phyloP scores from a whole-genome alignment of 2,888 invertebrate species.

The Melangyna quadrimaculata region DNA sequence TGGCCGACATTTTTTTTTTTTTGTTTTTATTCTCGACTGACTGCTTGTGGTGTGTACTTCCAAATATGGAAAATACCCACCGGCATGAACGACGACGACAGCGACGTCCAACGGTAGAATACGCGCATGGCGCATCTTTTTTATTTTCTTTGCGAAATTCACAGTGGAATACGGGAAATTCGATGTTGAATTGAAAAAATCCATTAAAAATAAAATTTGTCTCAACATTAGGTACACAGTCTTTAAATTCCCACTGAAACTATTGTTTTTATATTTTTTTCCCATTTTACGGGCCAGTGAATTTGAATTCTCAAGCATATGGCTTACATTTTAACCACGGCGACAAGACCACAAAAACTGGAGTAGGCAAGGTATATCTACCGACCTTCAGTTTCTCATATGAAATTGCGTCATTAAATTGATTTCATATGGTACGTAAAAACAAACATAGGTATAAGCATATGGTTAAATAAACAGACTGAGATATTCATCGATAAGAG shows the following conservation, averaged over 20 bases:
- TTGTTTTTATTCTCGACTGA: background rate
- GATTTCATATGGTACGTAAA: background rate
- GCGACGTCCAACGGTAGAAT: background rate
- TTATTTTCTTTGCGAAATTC: background rate
- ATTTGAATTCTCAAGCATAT: constrained; percentile 23
- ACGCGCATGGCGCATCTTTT: constrained; percentile 1
- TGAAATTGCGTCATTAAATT: background rate
- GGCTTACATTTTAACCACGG: constrained; percentile 37
- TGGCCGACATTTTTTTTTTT: constrained; percentile 29
- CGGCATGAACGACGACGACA: background rate
- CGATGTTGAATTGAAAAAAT: constrained; percentile 5
- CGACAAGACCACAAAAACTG: constrained; percentile 11
- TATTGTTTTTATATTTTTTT: constrained; percentile 32
- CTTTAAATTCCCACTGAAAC: constrained; percentile 18
- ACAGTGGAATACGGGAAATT: background rate
- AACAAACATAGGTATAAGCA: no score
- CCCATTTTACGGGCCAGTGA: constrained; percentile 21
- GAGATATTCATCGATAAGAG: background rate
- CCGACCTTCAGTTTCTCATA: background rate
- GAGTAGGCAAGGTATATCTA: no score
- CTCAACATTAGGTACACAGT: background rate
- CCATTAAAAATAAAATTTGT: constrained; percentile 12
- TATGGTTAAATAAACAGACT: no score
- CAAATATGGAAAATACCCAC: constrained; percentile 37
- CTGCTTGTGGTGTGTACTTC: background rate